Base-by-base conservation (phyloP, 2,888 invertebrate species). In the Lumbricus terrestris region DNA sequence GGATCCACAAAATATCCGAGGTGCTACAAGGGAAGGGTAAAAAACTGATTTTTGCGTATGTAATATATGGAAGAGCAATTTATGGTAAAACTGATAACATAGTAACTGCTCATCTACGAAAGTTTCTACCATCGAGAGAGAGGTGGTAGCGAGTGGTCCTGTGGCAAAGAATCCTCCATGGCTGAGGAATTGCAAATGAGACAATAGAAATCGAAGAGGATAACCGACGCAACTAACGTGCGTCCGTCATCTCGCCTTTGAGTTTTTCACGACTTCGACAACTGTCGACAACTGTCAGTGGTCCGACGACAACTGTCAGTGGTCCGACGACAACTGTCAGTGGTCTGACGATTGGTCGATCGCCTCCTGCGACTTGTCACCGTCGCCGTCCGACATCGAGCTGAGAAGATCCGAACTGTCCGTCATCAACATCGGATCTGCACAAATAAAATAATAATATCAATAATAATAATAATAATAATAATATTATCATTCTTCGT, bases 351-450 rank as follows among this genome's bases (percentile, higher is more conserved):
- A 85, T n/a, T 16, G 34, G 35, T 83, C 83, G 85, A 85, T 85
- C 34, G 85, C 85, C 35, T 85, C 85, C 35, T 69, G 69, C 8
- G 69, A 69, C n/a, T 69, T 69, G 69, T 69, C 69, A 0, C 69
- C 69, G 11, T 69, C 69, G 1, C 69, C 69, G 11, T 85, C 85
- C 4, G 85, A 85, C 37, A 85, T 85, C 85, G 85, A 85, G 15
- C 85, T 37, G n/a, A 85, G n/a, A 37, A 85, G 85, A 23, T 85
- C 85, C 37, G 85, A 34, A 16, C 85, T 37, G 85, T 85, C 85
- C 15, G 85, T 85, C n/a, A 85, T 85, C 85, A 85, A 15, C 85
- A 85, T 85, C 85, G 85, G 85, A 29, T 85, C 85, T 85, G 34
- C 3, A 5, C 6, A 85, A 35, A 85, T n/a, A 8, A n/a, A 69